Conservation (phyloP, 1,140 invertebrate genomes). For the Drosophila rhopaloa region DNA sequence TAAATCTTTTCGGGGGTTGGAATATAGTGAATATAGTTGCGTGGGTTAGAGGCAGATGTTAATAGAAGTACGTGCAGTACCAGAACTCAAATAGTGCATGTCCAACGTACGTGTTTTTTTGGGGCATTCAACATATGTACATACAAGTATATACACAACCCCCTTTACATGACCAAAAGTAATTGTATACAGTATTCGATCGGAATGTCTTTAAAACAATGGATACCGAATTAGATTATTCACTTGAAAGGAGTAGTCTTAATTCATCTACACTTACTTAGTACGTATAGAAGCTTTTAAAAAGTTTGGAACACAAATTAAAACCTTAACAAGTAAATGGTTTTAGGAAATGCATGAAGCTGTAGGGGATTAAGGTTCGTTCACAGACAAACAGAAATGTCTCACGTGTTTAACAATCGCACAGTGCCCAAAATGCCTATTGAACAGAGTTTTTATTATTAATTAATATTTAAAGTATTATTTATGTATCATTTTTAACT, state of each 20-base stretch:
- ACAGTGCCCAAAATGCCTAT: not conserved
- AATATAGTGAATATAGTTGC: constrained; percentile 6
- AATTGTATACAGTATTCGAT: not conserved
- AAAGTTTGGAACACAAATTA: too few relatives aligned
- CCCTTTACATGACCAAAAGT: not conserved
- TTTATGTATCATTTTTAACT: too few relatives aligned
- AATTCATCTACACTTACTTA: too few relatives aligned
- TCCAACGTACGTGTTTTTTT: constrained; percentile 31
- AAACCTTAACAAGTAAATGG: too few relatives aligned
- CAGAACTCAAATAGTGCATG: constrained; percentile 23
- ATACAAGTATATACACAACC: not conserved
- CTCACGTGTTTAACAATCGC: constrained; percentile 8
- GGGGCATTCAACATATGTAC: constrained; percentile 7
- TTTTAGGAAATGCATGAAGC: too few relatives aligned
- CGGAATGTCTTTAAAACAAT: not conserved
- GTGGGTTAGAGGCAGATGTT: not conserved
- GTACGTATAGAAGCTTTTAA: too few relatives aligned
- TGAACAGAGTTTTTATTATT: not conserved
- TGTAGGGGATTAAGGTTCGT: not conserved
- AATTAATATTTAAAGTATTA: too few relatives aligned
- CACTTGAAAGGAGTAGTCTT: too few relatives aligned
- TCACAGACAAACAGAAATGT: not conserved
- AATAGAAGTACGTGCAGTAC: constrained; percentile 25
- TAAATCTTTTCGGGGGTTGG: not conserved
- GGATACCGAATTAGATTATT: too few relatives aligned